Conservation (phyloP, 2,888 invertebrate genomes). For the Aporophyla lueneburgensis region DNA sequence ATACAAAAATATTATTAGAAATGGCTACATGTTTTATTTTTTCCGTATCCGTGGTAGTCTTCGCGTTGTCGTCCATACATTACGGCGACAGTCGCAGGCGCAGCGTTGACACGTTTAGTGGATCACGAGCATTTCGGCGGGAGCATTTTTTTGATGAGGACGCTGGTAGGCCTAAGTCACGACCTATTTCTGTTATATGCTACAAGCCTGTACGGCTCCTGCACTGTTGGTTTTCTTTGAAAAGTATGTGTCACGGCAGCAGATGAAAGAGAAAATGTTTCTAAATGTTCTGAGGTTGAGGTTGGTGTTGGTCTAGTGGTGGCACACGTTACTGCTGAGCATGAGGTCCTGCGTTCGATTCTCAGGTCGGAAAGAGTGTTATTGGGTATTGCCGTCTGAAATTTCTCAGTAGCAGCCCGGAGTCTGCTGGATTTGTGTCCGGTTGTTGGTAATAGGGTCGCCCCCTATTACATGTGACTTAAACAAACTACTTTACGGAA, state of each 20-base stretch:
- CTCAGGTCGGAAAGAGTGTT: too few species aligned
- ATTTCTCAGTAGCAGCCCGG: too few species aligned
- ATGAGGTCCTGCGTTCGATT: too few species aligned
- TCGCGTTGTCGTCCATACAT: slow-evolving; percentile 40
- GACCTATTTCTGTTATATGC: slow-evolving; percentile 11
- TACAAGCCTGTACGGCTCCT: neutral
- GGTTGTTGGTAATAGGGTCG: too few species aligned
- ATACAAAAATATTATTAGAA: slow-evolving; percentile 30
- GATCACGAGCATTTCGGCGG: slow-evolving; percentile 61
- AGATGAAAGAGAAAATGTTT: too few species aligned
- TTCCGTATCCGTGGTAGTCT: slow-evolving; percentile 56
- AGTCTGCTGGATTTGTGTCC: too few species aligned
- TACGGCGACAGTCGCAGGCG: slow-evolving; percentile 48
- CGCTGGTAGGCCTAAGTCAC: neutral
- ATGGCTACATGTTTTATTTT: slow-evolving; percentile 30
- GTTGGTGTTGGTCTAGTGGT: too few species aligned
- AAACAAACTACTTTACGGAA: too few species aligned
- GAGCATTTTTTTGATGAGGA: slow-evolving; percentile 26
- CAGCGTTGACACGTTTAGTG: slow-evolving; percentile 70
- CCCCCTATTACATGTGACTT: too few species aligned
- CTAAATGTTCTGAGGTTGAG: neutral
- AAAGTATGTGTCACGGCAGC: neutral
- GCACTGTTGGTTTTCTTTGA: neutral
- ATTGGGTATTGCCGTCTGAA: too few species aligned
- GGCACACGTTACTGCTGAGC: too few species aligned